Base-by-base conservation (phyloP, 2,888 invertebrate species). In the Itoplectis maculator region DNA sequence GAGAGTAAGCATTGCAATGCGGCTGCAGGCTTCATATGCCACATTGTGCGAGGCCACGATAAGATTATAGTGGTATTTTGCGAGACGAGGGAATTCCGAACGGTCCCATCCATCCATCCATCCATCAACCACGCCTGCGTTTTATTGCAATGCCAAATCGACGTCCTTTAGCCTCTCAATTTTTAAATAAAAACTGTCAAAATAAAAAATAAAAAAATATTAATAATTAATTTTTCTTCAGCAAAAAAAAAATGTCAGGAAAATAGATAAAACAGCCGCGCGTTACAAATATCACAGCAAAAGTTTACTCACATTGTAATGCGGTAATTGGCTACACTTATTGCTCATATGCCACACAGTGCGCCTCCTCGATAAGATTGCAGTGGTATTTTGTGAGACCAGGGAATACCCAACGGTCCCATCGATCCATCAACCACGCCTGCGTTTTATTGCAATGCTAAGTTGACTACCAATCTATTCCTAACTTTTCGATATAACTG, bases 91-190 rank as follows among this genome's bases (percentile, higher is more conserved):
- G 80, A 79, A 75, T 59, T 66, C 20, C 73, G n/a, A 59, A 37
- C 70, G 72, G 47, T 65, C 74, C 75, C 82, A 78, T 82, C 29
- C 29, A 29, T 29, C 75, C 82, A 78, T 82, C 29, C 29, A 29
- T 29, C 75, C 73, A 79, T 83, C 83, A 80, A 72, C 82, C 82
- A 83, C 84, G 83, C 78, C 78, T 83, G 80, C 49, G 70, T 61
- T 45, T 65, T 9, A 47, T 29, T 29, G 29, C 29, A 70, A 77
- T 68, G 23, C 13, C 45, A 56, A 79, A 47, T 65, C 18, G 42
- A 35, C 66, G 18, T 49, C 51, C 49, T 29, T 23, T 54, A n/a
- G 49, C 9, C 45, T 45, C 5, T 29, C 29, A 29, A 3, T 29
- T 29, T 29, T 29, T 5, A 29, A 29, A 5, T 29, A 29, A 29